A percentile compares a stretch with the other conserved stretches of the same genome.
Evolutionary conservation across 2,113 vertebrate genomes (phyloP).

Genomic region (Ariopsis seemanni): DNA sequence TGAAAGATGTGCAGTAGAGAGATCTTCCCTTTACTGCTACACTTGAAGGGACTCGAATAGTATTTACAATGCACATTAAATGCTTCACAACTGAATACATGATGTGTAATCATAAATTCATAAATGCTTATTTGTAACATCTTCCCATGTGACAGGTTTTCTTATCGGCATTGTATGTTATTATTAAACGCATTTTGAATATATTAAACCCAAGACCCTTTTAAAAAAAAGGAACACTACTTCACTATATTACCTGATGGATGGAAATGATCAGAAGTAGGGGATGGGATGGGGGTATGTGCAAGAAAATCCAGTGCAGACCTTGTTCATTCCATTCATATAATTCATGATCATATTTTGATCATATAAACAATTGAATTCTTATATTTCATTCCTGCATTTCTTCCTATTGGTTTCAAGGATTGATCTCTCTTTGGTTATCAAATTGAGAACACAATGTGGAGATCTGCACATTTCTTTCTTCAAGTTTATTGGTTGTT

Average conservation of each 20-base stretch:
- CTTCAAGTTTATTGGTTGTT: constrained; percentile 11
- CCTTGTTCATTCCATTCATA: constrained; percentile 17
- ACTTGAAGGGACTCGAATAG: constrained; percentile 32
- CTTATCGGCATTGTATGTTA: neutral
- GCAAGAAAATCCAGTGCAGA: constrained; percentile 38
- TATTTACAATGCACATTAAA: neutral
- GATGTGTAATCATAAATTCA: neutral
- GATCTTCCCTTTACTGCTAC: constrained; percentile 33
- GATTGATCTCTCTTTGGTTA: neutral
- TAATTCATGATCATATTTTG: neutral
- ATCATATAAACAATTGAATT: constrained; percentile 33
- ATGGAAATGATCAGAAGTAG: neutral
- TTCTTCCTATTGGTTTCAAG: constrained; percentile 29
- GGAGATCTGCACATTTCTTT: constrained; percentile 22
- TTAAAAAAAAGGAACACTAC: neutral
- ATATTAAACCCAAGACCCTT: neutral
- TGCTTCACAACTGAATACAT: neutral
- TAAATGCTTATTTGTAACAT: neutral
- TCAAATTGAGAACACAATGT: neutral
- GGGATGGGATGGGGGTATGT: neutral
- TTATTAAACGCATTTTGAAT: neutral
- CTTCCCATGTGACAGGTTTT: neutral
- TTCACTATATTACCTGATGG: neutral
- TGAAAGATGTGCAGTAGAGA: constrained; percentile 43
- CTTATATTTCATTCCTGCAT: constrained; percentile 50